These are phyloP conservation scores for Cryptus armator DNA, from an alignment of 2,888 invertebrate species.

Conservation along the genomic window DNA sequence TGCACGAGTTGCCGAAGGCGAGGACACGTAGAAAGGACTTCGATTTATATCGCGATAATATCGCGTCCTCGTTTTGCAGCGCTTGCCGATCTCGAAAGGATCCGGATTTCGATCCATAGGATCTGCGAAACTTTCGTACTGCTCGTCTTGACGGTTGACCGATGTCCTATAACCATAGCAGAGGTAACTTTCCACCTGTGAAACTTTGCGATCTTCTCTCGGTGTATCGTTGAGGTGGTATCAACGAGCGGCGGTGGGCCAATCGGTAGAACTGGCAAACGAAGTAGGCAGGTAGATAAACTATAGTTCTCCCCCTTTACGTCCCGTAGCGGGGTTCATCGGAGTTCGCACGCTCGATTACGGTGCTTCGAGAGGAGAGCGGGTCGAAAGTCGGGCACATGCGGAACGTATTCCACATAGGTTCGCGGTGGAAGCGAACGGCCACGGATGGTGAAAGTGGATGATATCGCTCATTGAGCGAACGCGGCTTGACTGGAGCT, in stretches of 20 bases:
- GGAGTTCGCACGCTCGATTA: slow-evolving; percentile 65
- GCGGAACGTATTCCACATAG: slow-evolving; percentile 11
- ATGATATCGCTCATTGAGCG: slow-evolving; percentile 66
- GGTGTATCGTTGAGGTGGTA: neutral
- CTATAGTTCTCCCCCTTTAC: neutral
- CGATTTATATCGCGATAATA: slow-evolving; percentile 41
- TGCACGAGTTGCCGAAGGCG: neutral
- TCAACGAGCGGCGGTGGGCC: slow-evolving; percentile 12
- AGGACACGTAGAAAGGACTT: slow-evolving; percentile 46
- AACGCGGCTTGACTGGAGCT: slow-evolving; percentile 6
- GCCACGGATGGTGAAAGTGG: slow-evolving; percentile 68
- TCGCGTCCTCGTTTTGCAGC: slow-evolving; percentile 48
- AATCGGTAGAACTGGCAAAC: neutral
- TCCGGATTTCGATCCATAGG: slow-evolving; percentile 52
- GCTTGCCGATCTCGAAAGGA: slow-evolving; percentile 54
- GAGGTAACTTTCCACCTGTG: slow-evolving; percentile 52
- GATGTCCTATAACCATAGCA: neutral
- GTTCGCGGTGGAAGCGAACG: slow-evolving; percentile 44
- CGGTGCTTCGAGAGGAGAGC: slow-evolving; percentile 54
- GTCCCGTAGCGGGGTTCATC: slow-evolving; percentile 36
- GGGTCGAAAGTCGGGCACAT: slow-evolving; percentile 65
- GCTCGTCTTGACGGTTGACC: slow-evolving; percentile 4
- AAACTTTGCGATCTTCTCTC: slow-evolving; percentile 41
- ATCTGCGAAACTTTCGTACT: slow-evolving; percentile 60
- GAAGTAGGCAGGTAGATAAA: slow-evolving; percentile 30